Percentiles rank a stretch among this genome's conserved stretches.
Conservation (phyloP, 2,113 vertebrate genomes). For the Hyperoodon ampullatus region DNA sequence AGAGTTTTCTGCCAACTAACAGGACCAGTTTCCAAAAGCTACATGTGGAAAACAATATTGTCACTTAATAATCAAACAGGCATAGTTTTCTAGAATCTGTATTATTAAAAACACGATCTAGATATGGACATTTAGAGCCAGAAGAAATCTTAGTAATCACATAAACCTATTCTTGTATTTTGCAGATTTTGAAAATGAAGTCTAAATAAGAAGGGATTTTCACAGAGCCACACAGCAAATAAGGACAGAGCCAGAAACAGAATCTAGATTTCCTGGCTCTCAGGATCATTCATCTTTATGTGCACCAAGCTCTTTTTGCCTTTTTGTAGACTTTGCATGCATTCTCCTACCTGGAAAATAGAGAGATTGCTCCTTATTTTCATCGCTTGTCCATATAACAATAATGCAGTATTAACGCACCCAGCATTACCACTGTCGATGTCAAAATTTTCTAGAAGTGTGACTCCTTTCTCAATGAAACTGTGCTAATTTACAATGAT, state of each 20-base stretch:
- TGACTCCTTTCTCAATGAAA: neutral
- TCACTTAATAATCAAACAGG: neutral
- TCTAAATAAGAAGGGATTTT: neutral
- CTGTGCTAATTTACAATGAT: neutral
- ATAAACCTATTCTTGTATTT: neutral
- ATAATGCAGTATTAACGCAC: too few relatives aligned
- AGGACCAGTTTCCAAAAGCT: neutral
- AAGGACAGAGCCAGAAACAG: neutral
- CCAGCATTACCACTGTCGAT: fast-evolving
- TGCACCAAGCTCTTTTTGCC: neutral
- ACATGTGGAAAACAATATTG: neutral
- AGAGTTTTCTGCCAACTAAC: neutral
- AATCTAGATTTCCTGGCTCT: neutral
- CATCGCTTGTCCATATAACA: neutral
- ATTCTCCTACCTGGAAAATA: neutral
- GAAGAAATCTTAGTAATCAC: neutral
- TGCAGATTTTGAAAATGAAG: slow-evolving; percentile 21
- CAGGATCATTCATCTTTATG: neutral
- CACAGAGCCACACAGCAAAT: neutral
- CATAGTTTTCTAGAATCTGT: neutral
- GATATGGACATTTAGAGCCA: neutral
- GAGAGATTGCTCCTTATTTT: neutral
- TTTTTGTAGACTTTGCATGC: neutral
- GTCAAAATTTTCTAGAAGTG: neutral
- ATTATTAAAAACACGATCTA: neutral